Conservation (phyloP, 2,113 vertebrate species). For the Syngnathoides biaculeatus region DNA sequence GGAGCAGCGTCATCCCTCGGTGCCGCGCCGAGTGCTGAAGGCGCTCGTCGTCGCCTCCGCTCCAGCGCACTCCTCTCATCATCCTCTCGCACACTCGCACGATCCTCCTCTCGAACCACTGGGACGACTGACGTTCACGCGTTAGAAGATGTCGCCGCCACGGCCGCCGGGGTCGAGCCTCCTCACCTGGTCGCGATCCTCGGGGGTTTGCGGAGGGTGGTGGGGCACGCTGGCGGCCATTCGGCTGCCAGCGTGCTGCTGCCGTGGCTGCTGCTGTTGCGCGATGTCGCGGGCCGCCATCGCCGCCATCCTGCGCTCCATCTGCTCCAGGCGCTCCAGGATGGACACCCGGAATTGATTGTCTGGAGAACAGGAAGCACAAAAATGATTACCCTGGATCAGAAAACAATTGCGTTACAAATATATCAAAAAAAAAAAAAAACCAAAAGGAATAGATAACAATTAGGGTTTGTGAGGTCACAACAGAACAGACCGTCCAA, state of each 20-base stretch:
- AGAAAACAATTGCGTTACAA: too few species aligned
- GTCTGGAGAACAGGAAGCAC: conserved; percentile 32
- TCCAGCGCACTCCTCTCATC: conserved; percentile 76
- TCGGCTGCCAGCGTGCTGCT: conserved; percentile 28
- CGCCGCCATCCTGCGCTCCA: conserved; percentile 63
- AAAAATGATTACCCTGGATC: background rate
- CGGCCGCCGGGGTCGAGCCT: background rate
- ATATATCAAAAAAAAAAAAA: too few species aligned
- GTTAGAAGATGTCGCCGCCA: background rate
- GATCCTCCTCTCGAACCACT: conserved; percentile 84
- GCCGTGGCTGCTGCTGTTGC: background rate
- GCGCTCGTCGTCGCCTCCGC: conserved; percentile 54
- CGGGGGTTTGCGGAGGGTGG: conserved; percentile 38
- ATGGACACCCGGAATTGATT: conserved; percentile 71
- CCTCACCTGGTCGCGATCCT: conserved; percentile 55
- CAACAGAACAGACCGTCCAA: conserved; percentile 76
- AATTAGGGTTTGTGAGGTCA: background rate
- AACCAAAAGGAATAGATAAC: background rate
- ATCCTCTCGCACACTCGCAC: conserved; percentile 82
- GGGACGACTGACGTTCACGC: conserved; percentile 43
- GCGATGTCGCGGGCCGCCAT: conserved; percentile 41
- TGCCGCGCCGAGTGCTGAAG: conserved; percentile 78
- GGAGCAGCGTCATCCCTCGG: conserved; percentile 87
- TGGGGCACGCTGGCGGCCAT: conserved; percentile 36
- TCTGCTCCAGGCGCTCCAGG: conserved; percentile 66